phyloP scores from a whole-genome alignment of 2,113 vertebrate genomes.

The Copsychus sechellarum region DNA sequence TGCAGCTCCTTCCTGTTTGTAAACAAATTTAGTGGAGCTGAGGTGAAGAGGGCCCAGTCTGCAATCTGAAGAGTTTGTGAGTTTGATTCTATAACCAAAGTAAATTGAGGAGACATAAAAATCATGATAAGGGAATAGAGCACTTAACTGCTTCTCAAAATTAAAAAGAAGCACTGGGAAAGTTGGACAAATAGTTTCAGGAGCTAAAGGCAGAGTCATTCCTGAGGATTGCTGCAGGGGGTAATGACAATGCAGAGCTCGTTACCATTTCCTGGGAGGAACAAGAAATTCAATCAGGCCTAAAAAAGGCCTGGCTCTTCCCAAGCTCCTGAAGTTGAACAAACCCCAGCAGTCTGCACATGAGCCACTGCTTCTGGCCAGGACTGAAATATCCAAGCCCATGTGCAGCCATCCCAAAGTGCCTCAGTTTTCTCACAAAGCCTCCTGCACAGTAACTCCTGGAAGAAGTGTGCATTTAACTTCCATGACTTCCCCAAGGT shows the following conservation, averaged over 20 bases:
- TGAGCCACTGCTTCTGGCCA: neutral
- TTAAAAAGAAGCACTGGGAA: neutral
- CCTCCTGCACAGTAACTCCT: neutral
- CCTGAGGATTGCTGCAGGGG: neutral
- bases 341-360: neutral
- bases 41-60: neutral
- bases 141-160: conserved; percentile 19
- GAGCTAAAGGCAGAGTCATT: neutral
- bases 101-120: conserved; percentile 11
- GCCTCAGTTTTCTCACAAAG: neutral
- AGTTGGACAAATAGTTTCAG: neutral
- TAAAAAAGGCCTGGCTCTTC: neutral
- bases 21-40: conserved; percentile 24
- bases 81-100: neutral
- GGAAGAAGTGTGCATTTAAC: neutral
- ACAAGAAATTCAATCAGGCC: neutral
- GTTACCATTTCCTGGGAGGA: neutral
- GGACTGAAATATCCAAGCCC: neutral
- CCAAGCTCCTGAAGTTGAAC: neutral
- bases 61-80: conserved; percentile 10
- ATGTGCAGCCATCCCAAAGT: neutral
- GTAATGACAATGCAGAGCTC: neutral
- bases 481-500: neutral
- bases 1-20: neutral
- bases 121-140: neutral